phyloP scores from a whole-genome alignment of 2,113 vertebrate genomes.

The Loxodonta africana region DNA sequence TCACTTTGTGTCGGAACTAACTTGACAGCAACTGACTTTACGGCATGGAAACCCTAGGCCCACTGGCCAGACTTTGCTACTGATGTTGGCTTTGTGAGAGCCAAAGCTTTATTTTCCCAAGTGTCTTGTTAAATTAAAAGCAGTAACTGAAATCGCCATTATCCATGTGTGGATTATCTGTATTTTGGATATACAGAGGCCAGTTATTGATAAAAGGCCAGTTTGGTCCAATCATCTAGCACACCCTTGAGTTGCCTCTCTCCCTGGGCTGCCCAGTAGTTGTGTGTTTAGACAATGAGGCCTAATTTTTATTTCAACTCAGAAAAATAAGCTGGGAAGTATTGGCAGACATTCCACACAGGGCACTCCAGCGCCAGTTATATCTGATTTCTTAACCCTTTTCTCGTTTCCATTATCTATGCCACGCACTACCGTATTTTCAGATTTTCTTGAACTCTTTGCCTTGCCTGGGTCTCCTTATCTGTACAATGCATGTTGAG shows the following conservation, averaged over 20 bases:
- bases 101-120: background rate
- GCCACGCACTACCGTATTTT: background rate
- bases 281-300: background rate
- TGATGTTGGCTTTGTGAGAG: background rate
- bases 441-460: background rate
- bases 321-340: background rate
- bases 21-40: background rate
- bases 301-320: background rate
- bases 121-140: background rate
- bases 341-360: background rate
- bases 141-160: background rate
- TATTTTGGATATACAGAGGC: background rate
- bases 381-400: background rate
- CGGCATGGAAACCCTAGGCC: background rate
- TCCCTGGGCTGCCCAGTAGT: background rate
- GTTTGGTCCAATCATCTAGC: background rate
- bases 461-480: background rate
- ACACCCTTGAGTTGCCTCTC: background rate
- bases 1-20: background rate
- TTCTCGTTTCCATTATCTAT: background rate
- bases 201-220: background rate
- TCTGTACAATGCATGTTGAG: background rate
- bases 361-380: background rate
- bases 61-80: background rate
- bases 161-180: background rate